phyloP scores from a whole-genome alignment of 2,113 vertebrate genomes.

The Vicugna pacos region DNA sequence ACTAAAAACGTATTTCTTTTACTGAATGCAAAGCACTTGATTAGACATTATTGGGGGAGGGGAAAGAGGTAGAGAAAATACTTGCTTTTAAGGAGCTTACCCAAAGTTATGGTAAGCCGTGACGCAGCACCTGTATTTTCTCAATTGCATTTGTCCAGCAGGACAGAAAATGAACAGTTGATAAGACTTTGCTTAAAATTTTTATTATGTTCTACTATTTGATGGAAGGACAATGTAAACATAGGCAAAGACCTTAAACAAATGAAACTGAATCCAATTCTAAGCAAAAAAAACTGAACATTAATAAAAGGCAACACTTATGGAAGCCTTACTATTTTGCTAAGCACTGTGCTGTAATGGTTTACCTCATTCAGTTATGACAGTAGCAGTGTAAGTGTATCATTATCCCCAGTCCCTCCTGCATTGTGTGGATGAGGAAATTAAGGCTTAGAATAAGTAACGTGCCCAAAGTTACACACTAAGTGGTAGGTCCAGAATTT shows the following conservation, averaged over 20 bases:
- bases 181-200: background rate
- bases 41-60: background rate
- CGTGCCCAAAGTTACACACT: background rate
- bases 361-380: background rate
- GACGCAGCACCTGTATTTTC: background rate
- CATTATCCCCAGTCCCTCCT: background rate
- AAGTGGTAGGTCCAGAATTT: background rate
- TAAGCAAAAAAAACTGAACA: background rate
- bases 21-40: background rate
- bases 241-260: background rate
- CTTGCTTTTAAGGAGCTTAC: background rate
- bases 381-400: background rate
- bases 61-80: background rate
- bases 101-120: background rate
- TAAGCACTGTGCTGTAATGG: background rate
- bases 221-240: background rate
- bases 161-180: background rate
- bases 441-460: background rate
- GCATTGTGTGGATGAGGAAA: background rate
- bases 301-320: background rate
- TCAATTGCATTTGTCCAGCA: background rate
- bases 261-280: conserved; percentile 8
- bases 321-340: background rate
- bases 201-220: background rate
- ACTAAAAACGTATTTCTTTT: background rate